These are phyloP conservation scores for Eutrigla gurnardus DNA, from an alignment of 2,797 vertebrate genomes.

Conservation along the genomic window DNA sequence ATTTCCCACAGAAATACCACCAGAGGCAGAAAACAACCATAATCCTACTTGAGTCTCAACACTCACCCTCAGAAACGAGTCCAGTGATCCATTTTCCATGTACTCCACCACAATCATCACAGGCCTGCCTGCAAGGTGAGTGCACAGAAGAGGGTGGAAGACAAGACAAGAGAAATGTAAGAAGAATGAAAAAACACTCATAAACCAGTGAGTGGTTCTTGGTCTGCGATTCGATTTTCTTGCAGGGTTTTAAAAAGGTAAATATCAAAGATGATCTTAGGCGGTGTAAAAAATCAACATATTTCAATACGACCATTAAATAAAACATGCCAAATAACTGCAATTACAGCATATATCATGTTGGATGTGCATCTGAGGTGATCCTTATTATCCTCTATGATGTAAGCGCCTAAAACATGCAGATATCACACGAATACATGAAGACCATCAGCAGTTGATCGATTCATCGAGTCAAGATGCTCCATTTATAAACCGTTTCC, in stretches of 20 bases:
- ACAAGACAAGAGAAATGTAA: background rate
- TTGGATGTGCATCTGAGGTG: background rate
- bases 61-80: slow-evolving; percentile 95
- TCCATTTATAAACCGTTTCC: slow-evolving; percentile 26
- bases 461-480: slow-evolving; percentile 35
- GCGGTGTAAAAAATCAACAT: background rate
- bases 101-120: slow-evolving; percentile 99
- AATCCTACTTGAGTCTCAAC: slow-evolving; percentile 5
- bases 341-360: background rate
- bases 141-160: background rate
- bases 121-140: slow-evolving; percentile 87
- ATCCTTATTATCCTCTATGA: background rate
- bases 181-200: background rate
- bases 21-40: slow-evolving; percentile 20
- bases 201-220: background rate
- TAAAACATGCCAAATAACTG: background rate
- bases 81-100: slow-evolving; percentile 97
- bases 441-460: slow-evolving; percentile 24
- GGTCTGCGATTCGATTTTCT: background rate
- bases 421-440: background rate
- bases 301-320: background rate
- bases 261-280: background rate
- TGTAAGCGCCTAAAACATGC: background rate
- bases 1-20: slow-evolving; percentile 16
- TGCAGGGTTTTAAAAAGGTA: background rate